These are phyloP conservation scores for Solea senegalensis DNA, from an alignment of 2,113 vertebrate species.

Conservation along the genomic window DNA sequence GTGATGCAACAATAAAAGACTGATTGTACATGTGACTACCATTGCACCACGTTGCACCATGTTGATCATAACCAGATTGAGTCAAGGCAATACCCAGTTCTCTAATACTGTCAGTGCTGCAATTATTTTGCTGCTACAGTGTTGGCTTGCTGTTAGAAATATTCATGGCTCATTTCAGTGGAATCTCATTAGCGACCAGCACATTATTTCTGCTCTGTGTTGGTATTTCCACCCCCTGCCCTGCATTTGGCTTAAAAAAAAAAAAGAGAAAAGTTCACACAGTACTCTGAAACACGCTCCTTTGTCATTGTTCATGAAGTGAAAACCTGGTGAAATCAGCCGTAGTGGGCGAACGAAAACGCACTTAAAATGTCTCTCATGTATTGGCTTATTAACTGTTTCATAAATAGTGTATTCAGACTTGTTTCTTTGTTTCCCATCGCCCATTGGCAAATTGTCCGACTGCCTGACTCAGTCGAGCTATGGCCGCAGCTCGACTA, in stretches of 20 bases:
- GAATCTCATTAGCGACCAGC: slow-evolving; percentile 50
- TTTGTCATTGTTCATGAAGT: slow-evolving; percentile 14
- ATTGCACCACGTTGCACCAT: too few relatives aligned
- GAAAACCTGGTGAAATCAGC: background rate
- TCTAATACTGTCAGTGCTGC: background rate
- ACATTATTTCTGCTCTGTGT: slow-evolving; percentile 41
- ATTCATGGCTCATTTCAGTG: slow-evolving; percentile 54
- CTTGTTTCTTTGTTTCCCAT: background rate
- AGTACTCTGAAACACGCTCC: slow-evolving; percentile 10
- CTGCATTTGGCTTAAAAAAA: background rate
- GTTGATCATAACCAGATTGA: background rate
- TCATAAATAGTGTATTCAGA: background rate
- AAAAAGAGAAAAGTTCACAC: background rate
- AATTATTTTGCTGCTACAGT: background rate
- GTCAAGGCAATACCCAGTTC: background rate
- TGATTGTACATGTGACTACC: background rate
- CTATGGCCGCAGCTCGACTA: too few relatives aligned
- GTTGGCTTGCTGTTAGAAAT: slow-evolving; percentile 16
- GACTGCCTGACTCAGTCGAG: too few relatives aligned
- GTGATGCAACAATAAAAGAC: too few relatives aligned
- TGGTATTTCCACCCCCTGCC: slow-evolving; percentile 14
- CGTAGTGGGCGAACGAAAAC: background rate
- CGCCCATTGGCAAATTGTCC: too few relatives aligned
- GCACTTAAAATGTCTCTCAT: too few relatives aligned
- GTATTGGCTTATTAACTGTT: background rate